phyloP scores from a whole-genome alignment of 2,888 invertebrate species.

The Julus scanicus region DNA sequence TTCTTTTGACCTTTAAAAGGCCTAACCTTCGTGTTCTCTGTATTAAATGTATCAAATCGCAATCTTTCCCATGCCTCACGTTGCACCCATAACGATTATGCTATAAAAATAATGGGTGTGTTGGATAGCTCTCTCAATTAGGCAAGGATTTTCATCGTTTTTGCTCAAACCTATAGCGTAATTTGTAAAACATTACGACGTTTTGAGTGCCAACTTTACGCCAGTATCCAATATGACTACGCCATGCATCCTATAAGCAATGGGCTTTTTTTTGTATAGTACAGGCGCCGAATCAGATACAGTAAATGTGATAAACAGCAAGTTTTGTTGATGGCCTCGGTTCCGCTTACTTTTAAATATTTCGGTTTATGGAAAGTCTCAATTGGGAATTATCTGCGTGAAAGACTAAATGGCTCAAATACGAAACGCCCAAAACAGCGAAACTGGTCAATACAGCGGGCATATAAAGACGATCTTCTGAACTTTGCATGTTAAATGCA shows the following conservation, averaged over 20 bases:
- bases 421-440: slow-evolving; percentile 12
- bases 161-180: slow-evolving; percentile 31
- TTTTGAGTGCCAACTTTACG: slow-evolving; percentile 20
- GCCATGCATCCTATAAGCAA: neutral
- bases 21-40: neutral
- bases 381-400: neutral
- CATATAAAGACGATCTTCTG: neutral
- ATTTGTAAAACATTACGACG: slow-evolving; percentile 37
- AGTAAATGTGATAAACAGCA: neutral
- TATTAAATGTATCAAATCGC: neutral
- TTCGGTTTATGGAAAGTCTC: neutral
- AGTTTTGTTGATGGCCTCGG: neutral
- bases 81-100: slow-evolving; percentile 34
- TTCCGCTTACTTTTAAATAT: neutral
- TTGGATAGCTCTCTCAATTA: slow-evolving; percentile 43
- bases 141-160: slow-evolving; percentile 36
- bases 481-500: slow-evolving; percentile 30
- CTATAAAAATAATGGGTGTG: slow-evolving; percentile 40
- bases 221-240: neutral
- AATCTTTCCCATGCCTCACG: neutral
- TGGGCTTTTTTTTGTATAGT: neutral
- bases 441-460: neutral
- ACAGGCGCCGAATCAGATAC: neutral
- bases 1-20: slow-evolving; percentile 32
- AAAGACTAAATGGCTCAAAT: neutral